Conservation (phyloP, 2,113 vertebrate genomes). For the Onychostoma macrolepis region DNA sequence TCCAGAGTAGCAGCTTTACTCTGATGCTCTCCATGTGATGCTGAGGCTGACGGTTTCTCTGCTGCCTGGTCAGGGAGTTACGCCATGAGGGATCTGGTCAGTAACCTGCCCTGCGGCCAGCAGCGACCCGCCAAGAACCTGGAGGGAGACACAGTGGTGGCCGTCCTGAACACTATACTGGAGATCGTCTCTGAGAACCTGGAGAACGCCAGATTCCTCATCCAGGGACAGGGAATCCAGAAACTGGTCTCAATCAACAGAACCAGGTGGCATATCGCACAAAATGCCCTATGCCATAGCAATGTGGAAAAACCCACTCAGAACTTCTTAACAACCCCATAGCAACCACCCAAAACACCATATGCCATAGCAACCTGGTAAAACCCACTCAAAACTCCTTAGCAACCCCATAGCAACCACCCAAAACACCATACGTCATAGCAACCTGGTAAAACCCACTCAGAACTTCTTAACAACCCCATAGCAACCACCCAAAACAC, state of each 20-base stretch:
- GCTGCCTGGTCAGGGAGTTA: constrained; percentile 82
- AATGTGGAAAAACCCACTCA: no score
- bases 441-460: no score
- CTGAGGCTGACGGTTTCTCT: not conserved
- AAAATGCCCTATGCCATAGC: not conserved
- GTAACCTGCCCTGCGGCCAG: constrained; percentile 87
- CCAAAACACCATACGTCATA: no score
- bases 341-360: no score
- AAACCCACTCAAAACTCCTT: no score
- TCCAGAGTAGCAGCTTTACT: not conserved
- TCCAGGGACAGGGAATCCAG: constrained; percentile 93
- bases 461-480: no score
- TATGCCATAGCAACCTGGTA: no score
- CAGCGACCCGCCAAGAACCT: constrained; percentile 88
- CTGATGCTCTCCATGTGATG: not conserved
- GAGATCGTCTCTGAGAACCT: constrained; percentile 94
- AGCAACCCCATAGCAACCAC: no score
- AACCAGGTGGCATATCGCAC: constrained; percentile 77
- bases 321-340: no score
- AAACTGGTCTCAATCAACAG: constrained; percentile 91
- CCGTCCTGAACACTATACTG: constrained; percentile 92
- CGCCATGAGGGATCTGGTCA: constrained; percentile 90
- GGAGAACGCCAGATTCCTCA: constrained; percentile 89
- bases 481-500: no score
- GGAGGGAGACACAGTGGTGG: constrained; percentile 94